These are phyloP conservation scores for Fregata magnificens DNA, from an alignment of 2,113 vertebrate genomes.

Conservation along the genomic window DNA sequence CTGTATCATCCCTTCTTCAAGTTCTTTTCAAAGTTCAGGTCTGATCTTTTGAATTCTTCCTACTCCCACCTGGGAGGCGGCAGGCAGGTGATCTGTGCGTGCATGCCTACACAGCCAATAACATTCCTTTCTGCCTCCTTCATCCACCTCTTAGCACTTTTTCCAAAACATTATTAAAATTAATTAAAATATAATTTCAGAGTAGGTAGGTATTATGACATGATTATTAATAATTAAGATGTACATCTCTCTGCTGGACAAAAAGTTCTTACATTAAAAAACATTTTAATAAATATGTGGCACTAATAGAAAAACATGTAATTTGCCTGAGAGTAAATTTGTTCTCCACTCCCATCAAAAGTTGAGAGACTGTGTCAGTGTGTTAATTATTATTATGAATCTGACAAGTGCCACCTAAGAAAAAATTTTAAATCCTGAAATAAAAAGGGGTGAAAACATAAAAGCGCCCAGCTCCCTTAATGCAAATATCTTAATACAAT, in stretches of 20 bases:
- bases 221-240: neutral
- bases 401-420: neutral
- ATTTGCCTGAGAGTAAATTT: neutral
- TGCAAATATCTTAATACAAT: neutral
- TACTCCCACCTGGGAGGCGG: neutral
- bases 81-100: neutral
- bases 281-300: neutral
- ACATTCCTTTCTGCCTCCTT: constrained; percentile 8
- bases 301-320: neutral
- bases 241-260: neutral
- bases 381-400: neutral
- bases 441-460: neutral
- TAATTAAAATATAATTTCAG: constrained; percentile 32
- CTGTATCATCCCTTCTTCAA: neutral
- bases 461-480: neutral
- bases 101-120: neutral
- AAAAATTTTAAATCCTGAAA: neutral
- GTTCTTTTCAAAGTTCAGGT: neutral
- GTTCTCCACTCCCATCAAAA: neutral
- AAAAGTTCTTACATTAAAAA: neutral
- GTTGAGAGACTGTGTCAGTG: neutral
- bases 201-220: neutral
- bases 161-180: constrained; percentile 28
- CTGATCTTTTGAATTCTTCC: neutral
- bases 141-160: neutral